Conservation (phyloP, 2,888 invertebrate genomes). For the Eutolmus rufibarbis region DNA sequence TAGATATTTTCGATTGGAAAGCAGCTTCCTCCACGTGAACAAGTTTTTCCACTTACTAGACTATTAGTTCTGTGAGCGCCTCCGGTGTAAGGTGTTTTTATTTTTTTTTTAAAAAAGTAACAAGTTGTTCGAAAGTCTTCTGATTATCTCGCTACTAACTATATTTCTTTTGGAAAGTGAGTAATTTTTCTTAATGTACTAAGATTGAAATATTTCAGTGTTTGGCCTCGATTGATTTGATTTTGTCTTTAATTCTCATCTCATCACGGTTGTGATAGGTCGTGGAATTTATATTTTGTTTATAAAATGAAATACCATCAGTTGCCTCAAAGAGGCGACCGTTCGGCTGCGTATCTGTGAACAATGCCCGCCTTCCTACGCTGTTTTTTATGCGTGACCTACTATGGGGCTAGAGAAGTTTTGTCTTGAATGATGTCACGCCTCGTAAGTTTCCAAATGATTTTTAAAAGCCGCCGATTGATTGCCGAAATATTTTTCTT, state of each 20-base stretch:
- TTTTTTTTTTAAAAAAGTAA: neutral
- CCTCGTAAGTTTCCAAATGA: neutral
- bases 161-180: neutral
- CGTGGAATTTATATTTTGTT: neutral
- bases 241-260: neutral
- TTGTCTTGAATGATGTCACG: conserved; percentile 16
- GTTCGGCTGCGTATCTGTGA: neutral
- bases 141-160: neutral
- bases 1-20: neutral
- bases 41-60: neutral
- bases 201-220: neutral
- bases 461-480: neutral
- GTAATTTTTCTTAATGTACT: neutral
- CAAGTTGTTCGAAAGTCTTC: neutral
- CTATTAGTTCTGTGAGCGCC: neutral
- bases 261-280: neutral
- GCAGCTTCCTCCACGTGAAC: conserved; percentile 9
- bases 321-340: neutral
- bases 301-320: neutral
- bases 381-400: conserved; percentile 10
- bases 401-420: neutral
- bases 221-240: neutral
- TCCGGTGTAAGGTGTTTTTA: neutral
- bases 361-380: neutral
- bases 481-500: neutral